Evolutionary conservation across 1,140 invertebrate genomes (phyloP).

Genomic region (Nixonia krombeini): DNA sequence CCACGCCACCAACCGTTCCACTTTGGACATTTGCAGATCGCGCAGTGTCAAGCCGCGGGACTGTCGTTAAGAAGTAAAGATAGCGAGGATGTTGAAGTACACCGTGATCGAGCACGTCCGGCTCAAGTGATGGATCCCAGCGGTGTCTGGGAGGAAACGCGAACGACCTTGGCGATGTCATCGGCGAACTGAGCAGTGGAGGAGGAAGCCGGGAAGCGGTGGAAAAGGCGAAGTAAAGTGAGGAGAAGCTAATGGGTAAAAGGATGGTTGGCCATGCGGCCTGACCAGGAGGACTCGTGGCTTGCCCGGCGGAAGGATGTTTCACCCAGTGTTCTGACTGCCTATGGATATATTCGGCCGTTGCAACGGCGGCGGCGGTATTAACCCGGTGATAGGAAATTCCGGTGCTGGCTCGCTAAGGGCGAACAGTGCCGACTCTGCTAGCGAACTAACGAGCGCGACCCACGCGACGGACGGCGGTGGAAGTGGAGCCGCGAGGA

Average conservation of each 20-base stretch:
- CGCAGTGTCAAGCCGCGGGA: background rate
- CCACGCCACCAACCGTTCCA: background rate
- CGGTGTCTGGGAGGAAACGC: slow-evolving; percentile 5
- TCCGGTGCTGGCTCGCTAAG: slow-evolving; percentile 50
- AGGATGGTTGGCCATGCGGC: slow-evolving; percentile 12
- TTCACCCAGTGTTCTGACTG: slow-evolving; percentile 67
- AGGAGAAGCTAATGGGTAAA: background rate
- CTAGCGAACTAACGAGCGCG: slow-evolving; percentile 45
- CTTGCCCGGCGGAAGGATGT: slow-evolving; percentile 60
- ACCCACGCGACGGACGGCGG: slow-evolving; percentile 49
- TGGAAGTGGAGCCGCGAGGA: slow-evolving; percentile 55
- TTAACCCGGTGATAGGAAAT: slow-evolving; percentile 59
- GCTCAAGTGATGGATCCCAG: slow-evolving; percentile 11
- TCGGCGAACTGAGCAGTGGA: background rate
- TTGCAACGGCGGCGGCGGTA: slow-evolving; percentile 65
- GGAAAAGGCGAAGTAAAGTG: background rate
- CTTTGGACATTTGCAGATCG: background rate
- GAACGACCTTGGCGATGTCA: background rate
- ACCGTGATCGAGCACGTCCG: background rate
- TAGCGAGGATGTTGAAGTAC: background rate
- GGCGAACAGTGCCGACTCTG: slow-evolving; percentile 37
- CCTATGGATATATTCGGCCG: slow-evolving; percentile 72
- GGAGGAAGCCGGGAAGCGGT: background rate
- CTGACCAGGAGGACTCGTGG: slow-evolving; percentile 19
- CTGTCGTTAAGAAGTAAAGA: background rate